phyloP scores from a whole-genome alignment of 2,797 vertebrate species.

The Echeneis naucrates region DNA sequence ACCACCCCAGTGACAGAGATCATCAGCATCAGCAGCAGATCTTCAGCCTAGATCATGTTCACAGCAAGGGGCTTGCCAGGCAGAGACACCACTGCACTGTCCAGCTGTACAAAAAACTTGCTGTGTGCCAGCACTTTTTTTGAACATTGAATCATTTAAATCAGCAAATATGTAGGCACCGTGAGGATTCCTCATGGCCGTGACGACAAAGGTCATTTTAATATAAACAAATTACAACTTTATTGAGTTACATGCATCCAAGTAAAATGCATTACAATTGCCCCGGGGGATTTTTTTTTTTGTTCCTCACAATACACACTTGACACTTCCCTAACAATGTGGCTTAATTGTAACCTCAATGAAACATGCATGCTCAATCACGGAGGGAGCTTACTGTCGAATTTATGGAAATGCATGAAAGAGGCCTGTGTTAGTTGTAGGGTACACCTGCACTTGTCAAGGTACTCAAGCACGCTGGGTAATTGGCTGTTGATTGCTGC shows the following conservation, averaged over 20 bases:
- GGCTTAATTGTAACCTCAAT: conserved; percentile 73
- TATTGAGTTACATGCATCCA: conserved; percentile 64
- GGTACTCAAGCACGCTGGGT: conserved; percentile 79
- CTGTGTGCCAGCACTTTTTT: conserved; percentile 41
- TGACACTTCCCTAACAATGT: conserved; percentile 73
- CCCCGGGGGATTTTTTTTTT: conserved; percentile 53
- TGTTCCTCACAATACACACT: conserved; percentile 35
- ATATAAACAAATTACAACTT: conserved; percentile 53
- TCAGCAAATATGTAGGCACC: conserved; percentile 18
- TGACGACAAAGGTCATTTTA: conserved; percentile 43
- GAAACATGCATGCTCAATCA: conserved; percentile 68
- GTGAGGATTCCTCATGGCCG: conserved; percentile 27
- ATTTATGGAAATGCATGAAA: conserved; percentile 79
- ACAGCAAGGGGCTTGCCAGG: conserved; percentile 64
- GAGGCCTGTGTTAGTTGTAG: conserved; percentile 70
- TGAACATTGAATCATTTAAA: conserved; percentile 33
- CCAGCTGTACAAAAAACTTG: conserved; percentile 11
- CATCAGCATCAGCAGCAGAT: conserved; percentile 78
- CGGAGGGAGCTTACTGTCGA: conserved; percentile 69
- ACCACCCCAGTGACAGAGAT: conserved; percentile 79
- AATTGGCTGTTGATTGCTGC: conserved; percentile 86
- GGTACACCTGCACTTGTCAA: conserved; percentile 84
- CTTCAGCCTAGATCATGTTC: conserved; percentile 76
- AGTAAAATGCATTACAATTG: conserved; percentile 57
- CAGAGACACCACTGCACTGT: conserved; percentile 51